Evolutionary conservation across 2,113 vertebrate species (phyloP).

Genomic region (Indicator maculatus): DNA sequence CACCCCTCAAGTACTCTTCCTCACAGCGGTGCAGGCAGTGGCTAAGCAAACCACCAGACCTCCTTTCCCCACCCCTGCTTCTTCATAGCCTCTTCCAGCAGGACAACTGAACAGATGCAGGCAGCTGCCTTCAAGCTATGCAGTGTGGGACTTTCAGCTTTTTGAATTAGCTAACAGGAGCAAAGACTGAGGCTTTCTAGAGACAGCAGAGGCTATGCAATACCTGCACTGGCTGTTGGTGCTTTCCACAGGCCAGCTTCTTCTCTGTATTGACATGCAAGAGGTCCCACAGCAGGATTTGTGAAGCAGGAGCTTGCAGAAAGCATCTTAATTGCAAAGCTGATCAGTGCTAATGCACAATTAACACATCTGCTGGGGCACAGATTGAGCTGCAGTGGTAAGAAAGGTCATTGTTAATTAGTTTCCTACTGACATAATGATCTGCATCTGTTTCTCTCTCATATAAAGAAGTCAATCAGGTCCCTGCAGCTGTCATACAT

Average conservation of each 20-base stretch:
- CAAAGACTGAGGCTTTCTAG: not conserved
- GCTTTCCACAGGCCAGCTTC: not conserved
- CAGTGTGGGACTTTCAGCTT: not conserved
- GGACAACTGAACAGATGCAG: not conserved
- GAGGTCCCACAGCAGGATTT: not conserved
- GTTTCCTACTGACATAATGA: not conserved
- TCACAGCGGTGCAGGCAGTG: not conserved
- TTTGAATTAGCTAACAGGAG: not conserved
- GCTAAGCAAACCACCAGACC: not conserved
- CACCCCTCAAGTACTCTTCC: not conserved
- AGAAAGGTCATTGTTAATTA: slow-evolving; percentile 6
- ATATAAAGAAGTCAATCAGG: not conserved
- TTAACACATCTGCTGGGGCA: not conserved
- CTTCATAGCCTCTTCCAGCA: not conserved
- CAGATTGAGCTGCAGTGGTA: slow-evolving; percentile 6
- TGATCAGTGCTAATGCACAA: not conserved
- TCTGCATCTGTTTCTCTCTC: not conserved
- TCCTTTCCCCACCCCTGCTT: not conserved
- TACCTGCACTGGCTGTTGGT: not conserved
- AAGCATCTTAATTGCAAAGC: slow-evolving; percentile 14
- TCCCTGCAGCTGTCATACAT: not conserved
- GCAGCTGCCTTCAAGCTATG: not conserved
- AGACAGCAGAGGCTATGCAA: not conserved
- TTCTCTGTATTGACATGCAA: not conserved
- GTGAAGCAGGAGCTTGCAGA: slow-evolving; percentile 4